Percentiles rank a stretch among this genome's conserved stretches.
phyloP scores from a whole-genome alignment of 2,888 invertebrate genomes.

The Drosophila limbata region DNA sequence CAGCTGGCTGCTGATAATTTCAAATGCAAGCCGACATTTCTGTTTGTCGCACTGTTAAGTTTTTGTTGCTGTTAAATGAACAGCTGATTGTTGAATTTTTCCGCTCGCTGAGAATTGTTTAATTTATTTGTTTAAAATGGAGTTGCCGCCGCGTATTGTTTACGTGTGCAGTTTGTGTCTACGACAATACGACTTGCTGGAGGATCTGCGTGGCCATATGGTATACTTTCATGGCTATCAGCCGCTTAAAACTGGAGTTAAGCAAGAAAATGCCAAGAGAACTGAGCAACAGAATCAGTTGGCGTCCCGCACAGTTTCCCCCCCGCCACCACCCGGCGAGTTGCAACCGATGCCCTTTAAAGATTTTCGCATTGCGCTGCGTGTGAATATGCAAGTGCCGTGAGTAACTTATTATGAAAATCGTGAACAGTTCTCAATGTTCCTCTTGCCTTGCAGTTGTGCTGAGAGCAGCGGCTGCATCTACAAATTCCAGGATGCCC shows the following conservation, averaged over 20 bases:
- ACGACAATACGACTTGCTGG: constrained; percentile 71
- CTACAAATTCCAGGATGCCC: constrained; percentile 86
- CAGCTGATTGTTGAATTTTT: constrained; percentile 30
- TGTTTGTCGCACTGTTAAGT: constrained; percentile 6
- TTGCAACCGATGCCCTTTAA: constrained; percentile 83
- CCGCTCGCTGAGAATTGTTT: neutral
- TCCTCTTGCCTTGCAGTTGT: constrained; percentile 85
- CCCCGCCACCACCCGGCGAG: constrained; percentile 28
- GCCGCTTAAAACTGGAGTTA: constrained; percentile 41
- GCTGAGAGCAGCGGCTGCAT: constrained; percentile 86
- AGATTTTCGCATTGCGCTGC: constrained; percentile 80
- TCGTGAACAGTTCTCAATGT: too few relatives aligned
- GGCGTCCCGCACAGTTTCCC: neutral
- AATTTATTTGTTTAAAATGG: constrained; percentile 21
- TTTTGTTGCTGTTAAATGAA: constrained; percentile 4
- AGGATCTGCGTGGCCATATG: constrained; percentile 83
- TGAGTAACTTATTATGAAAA: constrained; percentile 38
- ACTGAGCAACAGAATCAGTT: neutral
- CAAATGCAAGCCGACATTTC: neutral
- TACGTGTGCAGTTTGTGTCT: constrained; percentile 80
- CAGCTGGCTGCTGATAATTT: constrained; percentile 1
- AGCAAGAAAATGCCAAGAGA: neutral
- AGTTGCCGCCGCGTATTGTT: constrained; percentile 51
- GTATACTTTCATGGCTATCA: constrained; percentile 78
- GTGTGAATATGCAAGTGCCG: constrained; percentile 69